A percentile compares a stretch with the other conserved stretches of the same genome.
phyloP scores from a whole-genome alignment of 92 coral and sea anemone species.

The Porites divaricata region DNA sequence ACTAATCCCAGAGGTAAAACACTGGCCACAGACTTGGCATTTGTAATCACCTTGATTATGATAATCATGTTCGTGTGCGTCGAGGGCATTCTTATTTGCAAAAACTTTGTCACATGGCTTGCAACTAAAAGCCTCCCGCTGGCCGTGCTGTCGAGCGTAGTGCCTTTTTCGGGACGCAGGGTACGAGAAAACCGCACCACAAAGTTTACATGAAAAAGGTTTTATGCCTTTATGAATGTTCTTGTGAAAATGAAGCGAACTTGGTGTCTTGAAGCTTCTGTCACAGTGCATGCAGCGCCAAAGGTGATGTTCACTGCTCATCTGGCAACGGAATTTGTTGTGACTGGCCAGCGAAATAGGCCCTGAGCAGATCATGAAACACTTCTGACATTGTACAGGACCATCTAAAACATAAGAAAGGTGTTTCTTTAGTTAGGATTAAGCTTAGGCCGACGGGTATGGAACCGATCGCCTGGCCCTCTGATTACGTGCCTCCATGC shows the following conservation, averaged over 20 bases:
- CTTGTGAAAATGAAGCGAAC: conserved; percentile 28
- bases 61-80: not conserved
- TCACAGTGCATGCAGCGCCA: conserved; percentile 59
- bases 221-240: conserved; percentile 50
- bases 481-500: too few relatives aligned
- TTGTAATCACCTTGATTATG: not conserved
- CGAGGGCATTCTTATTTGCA: not conserved
- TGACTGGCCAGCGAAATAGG: conserved; percentile 40
- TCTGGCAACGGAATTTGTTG: conserved; percentile 53
- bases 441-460: not conserved
- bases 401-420: conserved; percentile 17
- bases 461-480: too few relatives aligned
- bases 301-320: conserved; percentile 37
- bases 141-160: conserved; percentile 4
- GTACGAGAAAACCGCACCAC: conserved; percentile 26
- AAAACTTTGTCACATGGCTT: conserved; percentile 17
- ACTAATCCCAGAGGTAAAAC: conserved; percentile 4
- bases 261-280: conserved; percentile 30
- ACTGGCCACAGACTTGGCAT: conserved; percentile 7
- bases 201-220: conserved; percentile 33
- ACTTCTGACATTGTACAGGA: conserved; percentile 47
- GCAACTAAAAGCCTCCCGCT: not conserved
- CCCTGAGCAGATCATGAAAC: conserved; percentile 42
- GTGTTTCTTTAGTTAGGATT: not conserved
- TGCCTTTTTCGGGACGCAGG: conserved; percentile 33